These are phyloP conservation scores for Amiota communis DNA, from an alignment of 2,888 invertebrate genomes.

Conservation along the genomic window DNA sequence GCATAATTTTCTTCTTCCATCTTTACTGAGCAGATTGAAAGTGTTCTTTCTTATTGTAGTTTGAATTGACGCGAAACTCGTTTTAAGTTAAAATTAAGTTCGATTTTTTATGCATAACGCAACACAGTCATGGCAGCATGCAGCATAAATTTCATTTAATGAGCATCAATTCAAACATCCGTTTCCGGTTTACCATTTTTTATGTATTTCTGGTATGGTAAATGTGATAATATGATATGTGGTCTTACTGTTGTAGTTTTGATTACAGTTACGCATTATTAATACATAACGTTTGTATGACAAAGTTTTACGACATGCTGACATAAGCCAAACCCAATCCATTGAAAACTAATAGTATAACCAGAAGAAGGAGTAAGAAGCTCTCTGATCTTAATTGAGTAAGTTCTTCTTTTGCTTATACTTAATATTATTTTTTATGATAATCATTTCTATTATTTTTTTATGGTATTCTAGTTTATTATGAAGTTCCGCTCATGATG, in stretches of 20 bases:
- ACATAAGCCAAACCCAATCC: no score
- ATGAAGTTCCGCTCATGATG: no score
- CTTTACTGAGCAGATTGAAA: not conserved
- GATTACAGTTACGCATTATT: conserved; percentile 1
- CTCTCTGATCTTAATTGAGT: no score
- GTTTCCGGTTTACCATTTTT: conserved; percentile 36
- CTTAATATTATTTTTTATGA: no score
- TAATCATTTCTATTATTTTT: no score
- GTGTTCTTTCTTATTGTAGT: not conserved
- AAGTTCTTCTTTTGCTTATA: no score
- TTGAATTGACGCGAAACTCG: not conserved
- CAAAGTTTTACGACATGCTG: no score
- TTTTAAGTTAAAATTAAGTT: not conserved
- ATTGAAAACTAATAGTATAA: no score
- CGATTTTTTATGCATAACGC: conserved; percentile 1
- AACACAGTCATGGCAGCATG: not conserved
- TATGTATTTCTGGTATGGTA: not conserved
- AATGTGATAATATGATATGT: no score
- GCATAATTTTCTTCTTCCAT: conserved; percentile 19
- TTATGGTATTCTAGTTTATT: no score
- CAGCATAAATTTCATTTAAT: conserved; percentile 49
- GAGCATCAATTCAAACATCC: conserved; percentile 49
- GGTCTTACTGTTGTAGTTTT: no score
- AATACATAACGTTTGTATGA: not conserved
- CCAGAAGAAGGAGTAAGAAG: no score